Percentiles rank a stretch among this genome's conserved stretches.
phyloP scores from a whole-genome alignment of 2,113 vertebrate species.

The Mystacornis crossleyi region DNA sequence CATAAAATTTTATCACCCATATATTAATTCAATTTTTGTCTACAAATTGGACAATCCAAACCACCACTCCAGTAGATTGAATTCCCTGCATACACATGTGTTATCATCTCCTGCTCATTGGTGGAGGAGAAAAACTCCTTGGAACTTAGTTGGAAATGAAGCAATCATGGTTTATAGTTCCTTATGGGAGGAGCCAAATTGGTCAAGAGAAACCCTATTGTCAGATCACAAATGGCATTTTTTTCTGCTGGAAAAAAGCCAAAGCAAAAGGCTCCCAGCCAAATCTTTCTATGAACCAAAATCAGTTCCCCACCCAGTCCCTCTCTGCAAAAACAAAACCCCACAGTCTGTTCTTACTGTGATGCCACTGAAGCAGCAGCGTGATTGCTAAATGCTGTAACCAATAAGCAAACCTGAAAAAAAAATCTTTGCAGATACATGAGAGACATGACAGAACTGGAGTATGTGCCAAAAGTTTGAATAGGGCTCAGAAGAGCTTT shows the following conservation, averaged over 20 bases:
- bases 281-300: neutral
- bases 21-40: neutral
- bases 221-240: neutral
- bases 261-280: neutral
- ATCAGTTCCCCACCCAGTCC: neutral
- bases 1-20: neutral
- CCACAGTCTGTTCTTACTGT: neutral
- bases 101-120: neutral
- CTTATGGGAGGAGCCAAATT: neutral
- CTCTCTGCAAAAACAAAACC: neutral
- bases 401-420: neutral
- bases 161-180: neutral
- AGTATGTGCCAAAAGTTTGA: neutral
- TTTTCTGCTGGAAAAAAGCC: neutral
- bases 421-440: neutral
- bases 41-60: neutral
- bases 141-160: neutral
- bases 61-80: neutral
- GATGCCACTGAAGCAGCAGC: slow-evolving; percentile 4
- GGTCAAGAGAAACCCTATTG: neutral
- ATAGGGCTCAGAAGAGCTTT: neutral
- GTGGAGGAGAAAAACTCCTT: neutral
- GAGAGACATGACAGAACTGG: neutral
- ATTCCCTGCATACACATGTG: neutral
- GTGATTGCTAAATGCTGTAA: neutral